Base-by-base conservation (phyloP, 1,140 invertebrate genomes). In the Dendrolimus punctatus region DNA sequence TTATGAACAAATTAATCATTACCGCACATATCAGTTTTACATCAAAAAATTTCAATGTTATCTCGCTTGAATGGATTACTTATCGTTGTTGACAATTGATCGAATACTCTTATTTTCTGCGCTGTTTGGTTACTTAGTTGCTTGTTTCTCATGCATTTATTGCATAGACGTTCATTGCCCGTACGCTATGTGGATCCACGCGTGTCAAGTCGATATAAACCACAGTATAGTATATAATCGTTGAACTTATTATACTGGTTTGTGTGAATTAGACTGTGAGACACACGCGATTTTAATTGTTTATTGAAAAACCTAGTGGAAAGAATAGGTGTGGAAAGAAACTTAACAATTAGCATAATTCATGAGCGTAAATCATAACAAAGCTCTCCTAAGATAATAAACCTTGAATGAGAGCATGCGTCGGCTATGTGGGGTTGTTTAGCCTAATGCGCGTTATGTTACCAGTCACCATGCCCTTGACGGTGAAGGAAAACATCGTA, bases 251-350 rank as follows among this genome's bases (percentile, higher is more conserved):
- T 23, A 23, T 23, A 23, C 23, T 49, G 51, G 46, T 52, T 64
- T 71, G 72, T 80, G 79, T 74, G 79, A 82, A 82, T 74, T 61
- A 74, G 79, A 80, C 55, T 82, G 73, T 73, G 76, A 78, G 71
- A 72, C 46, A 56, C 66, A 60, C 53, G 58, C 58, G 37, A 51
- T 39, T 43, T 38, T 5, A 40, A 23, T 37, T 41, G 37, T 38
- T 37, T 6, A 45, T 37, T 45, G 42, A n/a, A n/a, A 45, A 45
- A 45, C 6, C n/a, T 10, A 4, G n/a, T 9, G 6, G 6, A 2
- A n/a, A 8, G 5, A 9, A 10, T 45, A 4, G 6, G 5, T 45
- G 43, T 23, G 23, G 23, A 23, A 23, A 23, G 23, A 23, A 23
- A 23, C 23, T 23, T 23, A 23, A 23, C 43, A 45, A 45, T 45